Percentiles rank a stretch among this genome's conserved stretches.
Evolutionary conservation across 2,797 vertebrate genomes (phyloP).

Genomic region (Poecilia picta): DNA sequence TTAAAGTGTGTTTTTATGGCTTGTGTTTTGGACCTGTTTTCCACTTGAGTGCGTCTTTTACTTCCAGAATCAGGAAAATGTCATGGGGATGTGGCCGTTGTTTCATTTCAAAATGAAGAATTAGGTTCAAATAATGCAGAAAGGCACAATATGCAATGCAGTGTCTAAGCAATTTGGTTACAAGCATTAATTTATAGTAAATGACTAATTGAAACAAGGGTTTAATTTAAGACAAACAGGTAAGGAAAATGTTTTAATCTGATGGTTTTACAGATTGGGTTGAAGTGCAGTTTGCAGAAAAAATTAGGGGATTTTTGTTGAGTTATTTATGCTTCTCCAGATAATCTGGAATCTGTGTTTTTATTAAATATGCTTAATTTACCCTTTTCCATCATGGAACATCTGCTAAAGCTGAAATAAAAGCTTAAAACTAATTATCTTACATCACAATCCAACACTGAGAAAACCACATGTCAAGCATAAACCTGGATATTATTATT

Average conservation of each 20-base stretch:
- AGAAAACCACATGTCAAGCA: not conserved
- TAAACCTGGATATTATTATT: not conserved
- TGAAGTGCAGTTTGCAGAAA: conserved; percentile 11
- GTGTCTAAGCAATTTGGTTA: not conserved
- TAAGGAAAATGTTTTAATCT: not conserved
- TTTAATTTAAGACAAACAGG: not conserved
- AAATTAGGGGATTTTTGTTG: not conserved
- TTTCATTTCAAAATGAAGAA: conserved; percentile 37
- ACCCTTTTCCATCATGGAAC: not conserved
- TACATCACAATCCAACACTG: not conserved
- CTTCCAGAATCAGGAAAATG: not conserved
- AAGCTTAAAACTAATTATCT: not conserved
- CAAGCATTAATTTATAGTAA: not conserved
- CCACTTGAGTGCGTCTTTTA: not conserved
- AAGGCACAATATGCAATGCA: not conserved
- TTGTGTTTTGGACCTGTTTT: not conserved
- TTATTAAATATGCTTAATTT: not conserved
- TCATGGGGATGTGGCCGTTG: conserved; percentile 11
- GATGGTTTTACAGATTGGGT: not conserved
- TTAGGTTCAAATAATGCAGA: conserved; percentile 22
- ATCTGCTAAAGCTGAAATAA: not conserved
- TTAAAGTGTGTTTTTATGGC: not conserved
- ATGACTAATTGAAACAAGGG: not conserved
- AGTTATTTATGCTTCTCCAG: not conserved
- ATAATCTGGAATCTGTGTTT: not conserved